Percentiles rank a stretch among this genome's conserved stretches.
Conservation (phyloP, 2,797 vertebrate genomes). For the Myotis myotis region DNA sequence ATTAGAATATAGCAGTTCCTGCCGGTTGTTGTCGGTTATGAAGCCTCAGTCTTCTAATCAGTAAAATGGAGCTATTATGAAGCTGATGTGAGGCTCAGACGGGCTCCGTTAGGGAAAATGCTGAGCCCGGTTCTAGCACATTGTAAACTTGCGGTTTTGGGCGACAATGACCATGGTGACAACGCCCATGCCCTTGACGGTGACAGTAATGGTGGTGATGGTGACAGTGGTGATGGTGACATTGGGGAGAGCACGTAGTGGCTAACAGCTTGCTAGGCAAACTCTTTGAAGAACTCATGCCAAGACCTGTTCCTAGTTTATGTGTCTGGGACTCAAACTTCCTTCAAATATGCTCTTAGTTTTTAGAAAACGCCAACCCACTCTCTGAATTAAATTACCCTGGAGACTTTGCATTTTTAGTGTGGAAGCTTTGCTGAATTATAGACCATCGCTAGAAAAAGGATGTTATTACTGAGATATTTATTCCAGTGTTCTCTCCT, state of each 20-base stretch:
- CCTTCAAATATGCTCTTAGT: background rate
- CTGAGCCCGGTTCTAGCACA: accelerated
- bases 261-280: background rate
- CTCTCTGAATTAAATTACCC: background rate
- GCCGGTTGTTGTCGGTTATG: too few relatives aligned
- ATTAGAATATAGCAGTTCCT: background rate
- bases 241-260: background rate
- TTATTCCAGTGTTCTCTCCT: background rate
- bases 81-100: background rate
- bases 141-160: accelerated
- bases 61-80: background rate
- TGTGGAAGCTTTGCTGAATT: background rate
- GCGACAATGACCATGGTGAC: background rate
- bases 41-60: background rate
- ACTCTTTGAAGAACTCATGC: background rate
- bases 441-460: too few relatives aligned
- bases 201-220: accelerated
- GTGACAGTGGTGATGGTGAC: accelerated
- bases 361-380: background rate
- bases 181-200: accelerated
- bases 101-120: background rate
- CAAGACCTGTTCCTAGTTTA: background rate
- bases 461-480: background rate
- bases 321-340: background rate
- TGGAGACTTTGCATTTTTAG: background rate